Evolutionary conservation across 2,113 vertebrate genomes (phyloP).

Genomic region (Acanthisitta chloris): DNA sequence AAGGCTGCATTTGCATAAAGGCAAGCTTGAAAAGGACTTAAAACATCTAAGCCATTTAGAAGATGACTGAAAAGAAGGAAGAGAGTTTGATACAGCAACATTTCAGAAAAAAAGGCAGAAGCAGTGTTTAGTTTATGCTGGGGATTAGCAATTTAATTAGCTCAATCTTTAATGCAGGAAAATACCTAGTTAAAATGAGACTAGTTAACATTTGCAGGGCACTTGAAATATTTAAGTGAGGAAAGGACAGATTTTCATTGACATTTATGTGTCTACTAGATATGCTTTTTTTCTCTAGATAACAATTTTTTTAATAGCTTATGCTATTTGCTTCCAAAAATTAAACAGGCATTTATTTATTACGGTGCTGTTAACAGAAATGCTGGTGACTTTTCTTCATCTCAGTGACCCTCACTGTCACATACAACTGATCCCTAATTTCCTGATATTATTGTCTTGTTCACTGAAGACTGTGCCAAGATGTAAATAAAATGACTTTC

Average conservation of each 20-base stretch:
- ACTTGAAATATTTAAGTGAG: background rate
- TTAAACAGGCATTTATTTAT: background rate
- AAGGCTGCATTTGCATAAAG: background rate
- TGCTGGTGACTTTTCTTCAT: background rate
- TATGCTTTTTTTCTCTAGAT: background rate
- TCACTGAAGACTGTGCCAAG: background rate
- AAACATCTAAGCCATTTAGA: background rate
- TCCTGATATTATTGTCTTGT: background rate
- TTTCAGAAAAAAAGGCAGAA: background rate
- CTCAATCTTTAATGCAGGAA: background rate
- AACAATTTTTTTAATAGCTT: background rate
- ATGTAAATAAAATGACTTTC: background rate
- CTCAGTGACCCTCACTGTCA: background rate
- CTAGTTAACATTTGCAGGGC: background rate
- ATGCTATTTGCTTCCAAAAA: background rate
- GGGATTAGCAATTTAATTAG: conserved; percentile 6
- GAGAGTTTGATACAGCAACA: background rate
- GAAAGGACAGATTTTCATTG: background rate
- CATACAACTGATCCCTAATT: background rate
- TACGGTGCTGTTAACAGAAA: background rate
- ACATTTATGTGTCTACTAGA: background rate
- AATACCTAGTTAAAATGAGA: background rate
- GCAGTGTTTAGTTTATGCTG: background rate
- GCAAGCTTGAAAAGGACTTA: background rate
- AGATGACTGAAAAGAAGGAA: background rate